Conservation (phyloP, 2,797 vertebrate genomes). For the Tragopan temminckii region DNA sequence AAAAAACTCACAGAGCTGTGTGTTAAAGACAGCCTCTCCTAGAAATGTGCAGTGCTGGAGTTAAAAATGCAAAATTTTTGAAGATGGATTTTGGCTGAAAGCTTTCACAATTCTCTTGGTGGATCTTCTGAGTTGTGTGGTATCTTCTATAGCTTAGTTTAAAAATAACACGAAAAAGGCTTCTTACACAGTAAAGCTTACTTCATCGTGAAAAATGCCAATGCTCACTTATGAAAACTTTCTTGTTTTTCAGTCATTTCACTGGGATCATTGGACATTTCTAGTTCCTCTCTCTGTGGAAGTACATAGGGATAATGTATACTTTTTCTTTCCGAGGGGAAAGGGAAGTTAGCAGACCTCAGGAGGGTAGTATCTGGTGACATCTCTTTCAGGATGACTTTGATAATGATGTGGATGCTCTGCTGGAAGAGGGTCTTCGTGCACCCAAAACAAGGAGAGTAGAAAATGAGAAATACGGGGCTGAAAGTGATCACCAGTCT, state of each 20-base stretch:
- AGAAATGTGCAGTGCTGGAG: background rate
- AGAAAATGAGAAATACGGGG: constrained; percentile 89
- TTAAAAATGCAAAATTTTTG: background rate
- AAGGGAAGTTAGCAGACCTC: constrained; percentile 10
- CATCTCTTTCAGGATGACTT: constrained; percentile 95
- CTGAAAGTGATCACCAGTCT: constrained; percentile 94
- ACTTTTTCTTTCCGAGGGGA: constrained; percentile 22
- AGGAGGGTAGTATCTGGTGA: constrained; percentile 72
- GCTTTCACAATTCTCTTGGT: background rate
- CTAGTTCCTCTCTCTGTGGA: constrained; percentile 22
- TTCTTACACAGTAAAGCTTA: background rate
- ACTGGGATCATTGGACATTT: constrained; percentile 29
- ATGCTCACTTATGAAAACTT: constrained; percentile 7
- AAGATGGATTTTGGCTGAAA: background rate
- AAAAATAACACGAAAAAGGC: background rate
- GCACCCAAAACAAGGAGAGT: constrained; percentile 95
- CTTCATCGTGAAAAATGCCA: background rate
- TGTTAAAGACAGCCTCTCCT: background rate
- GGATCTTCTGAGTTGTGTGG: background rate
- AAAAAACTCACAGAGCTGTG: background rate
- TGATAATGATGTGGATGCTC: constrained; percentile 98
- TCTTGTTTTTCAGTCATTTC: constrained; percentile 62
- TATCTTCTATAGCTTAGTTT: background rate
- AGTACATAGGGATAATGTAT: background rate
- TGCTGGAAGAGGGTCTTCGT: constrained; percentile 96